Conservation (phyloP, 1,140 invertebrate genomes). For the Zaprionus davidi region DNA sequence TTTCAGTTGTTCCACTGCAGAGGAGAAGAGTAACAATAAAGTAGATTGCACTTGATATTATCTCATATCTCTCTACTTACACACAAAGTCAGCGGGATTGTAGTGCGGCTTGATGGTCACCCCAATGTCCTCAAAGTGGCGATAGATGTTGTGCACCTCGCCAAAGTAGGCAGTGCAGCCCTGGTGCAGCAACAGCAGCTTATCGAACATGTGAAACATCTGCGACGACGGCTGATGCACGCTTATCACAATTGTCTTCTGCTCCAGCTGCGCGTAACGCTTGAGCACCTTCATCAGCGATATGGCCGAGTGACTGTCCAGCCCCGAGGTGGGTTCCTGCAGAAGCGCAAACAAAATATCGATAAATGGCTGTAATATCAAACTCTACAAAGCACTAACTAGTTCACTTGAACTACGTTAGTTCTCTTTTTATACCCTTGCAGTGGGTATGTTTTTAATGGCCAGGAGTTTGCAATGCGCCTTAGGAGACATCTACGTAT, state of each 20-base stretch:
- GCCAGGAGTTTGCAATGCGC: no score
- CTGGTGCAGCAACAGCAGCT: conserved; percentile 90
- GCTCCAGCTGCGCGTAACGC: conserved; percentile 90
- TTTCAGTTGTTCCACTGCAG: conserved; percentile 91
- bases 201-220: conserved; percentile 95
- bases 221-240: conserved; percentile 95
- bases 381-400: background rate
- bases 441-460: no score
- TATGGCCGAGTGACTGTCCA: conserved; percentile 93
- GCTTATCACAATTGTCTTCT: conserved; percentile 92
- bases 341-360: conserved; percentile 41
- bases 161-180: conserved; percentile 93
- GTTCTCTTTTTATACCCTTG: background rate
- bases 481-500: no score
- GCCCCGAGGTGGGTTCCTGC: conserved; percentile 93
- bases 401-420: background rate
- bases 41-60: background rate
- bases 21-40: conserved; percentile 15
- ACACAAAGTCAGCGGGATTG: conserved; percentile 94
- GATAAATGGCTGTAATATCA: background rate
- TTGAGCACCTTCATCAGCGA: conserved; percentile 91
- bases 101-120: conserved; percentile 91
- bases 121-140: conserved; percentile 91
- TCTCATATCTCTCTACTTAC: conserved; percentile 85
- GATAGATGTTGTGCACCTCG: conserved; percentile 89